Evolutionary conservation across 2,113 vertebrate genomes (phyloP), one percentile per base, ranked within the genome.

Genomic region (Ceratotherium simum): DNA sequence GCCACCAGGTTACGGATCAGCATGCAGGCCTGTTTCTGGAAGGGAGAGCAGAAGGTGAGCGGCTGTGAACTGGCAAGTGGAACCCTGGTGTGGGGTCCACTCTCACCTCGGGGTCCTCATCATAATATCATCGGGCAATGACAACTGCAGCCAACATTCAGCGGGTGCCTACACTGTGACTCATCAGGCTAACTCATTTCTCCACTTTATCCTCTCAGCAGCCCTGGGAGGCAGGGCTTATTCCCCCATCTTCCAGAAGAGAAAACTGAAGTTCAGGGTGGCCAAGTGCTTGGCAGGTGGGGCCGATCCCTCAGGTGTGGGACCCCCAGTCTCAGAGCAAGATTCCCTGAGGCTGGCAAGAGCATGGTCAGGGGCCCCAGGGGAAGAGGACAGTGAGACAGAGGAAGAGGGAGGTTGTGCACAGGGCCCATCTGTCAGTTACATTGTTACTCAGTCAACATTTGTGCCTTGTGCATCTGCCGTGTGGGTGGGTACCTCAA

Each of bases 21-120:
- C 99, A 99, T 99, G 97, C 99, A 99, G 3, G 99, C 99, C 97
- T 99, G 99, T 97, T 99, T 99, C 99, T 99, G 98, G 58, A 51
- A 73, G 51, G 58, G 46, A 95, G 21, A 72, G 36, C 27, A 78
- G n/a, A 79, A 65, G 18, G 14, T 73, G 23, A 88, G 36, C 2
- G 39, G 67, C 17, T 18, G 11, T 80, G 16, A 73, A 54, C 18
- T 8, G 1, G 25, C 8, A 2, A 8, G 17, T 6, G 12, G 48
- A 0, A 27, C 11, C 36, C 6, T 0, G 27, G 36, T 46, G 46
- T 39, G 5, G 36, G 46, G 51, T 64, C 64, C n/a, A 51, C 67
- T 80, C 70, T 81, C 56, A 69, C 56, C 75, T 31, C 8, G 0
- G 23, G 17, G 20, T 51, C 54, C 16, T 64, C 54, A 20, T 23